These are phyloP conservation scores for Tauraco erythrolophus DNA, from an alignment of 2,113 vertebrate genomes.

Conservation along the genomic window DNA sequence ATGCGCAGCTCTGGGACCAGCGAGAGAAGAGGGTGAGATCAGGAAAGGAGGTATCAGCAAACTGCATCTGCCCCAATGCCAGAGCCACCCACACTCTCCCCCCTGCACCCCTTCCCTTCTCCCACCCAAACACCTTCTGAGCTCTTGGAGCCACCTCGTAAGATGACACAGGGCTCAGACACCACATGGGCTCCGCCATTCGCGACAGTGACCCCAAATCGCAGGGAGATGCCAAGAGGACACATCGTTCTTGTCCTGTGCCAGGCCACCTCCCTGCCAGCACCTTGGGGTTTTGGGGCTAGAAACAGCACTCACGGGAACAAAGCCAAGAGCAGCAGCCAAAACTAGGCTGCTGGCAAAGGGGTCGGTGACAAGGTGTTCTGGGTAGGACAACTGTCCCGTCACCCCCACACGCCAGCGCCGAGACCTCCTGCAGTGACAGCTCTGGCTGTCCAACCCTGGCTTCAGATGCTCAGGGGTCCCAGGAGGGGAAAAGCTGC, in stretches of 20 bases:
- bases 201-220: background rate
- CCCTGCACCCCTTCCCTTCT: background rate
- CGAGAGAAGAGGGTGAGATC: background rate
- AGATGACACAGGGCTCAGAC: background rate
- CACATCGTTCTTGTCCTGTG: background rate
- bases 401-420: background rate
- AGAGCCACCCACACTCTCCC: background rate
- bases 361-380: background rate
- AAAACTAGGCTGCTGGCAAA: background rate
- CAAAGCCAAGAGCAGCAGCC: background rate
- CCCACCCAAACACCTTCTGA: background rate
- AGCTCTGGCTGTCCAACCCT: background rate
- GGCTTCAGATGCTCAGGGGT: background rate
- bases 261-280: background rate
- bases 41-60: background rate
- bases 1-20: constrained; percentile 84
- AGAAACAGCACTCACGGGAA: background rate
- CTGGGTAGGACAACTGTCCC: background rate
- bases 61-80: fast-evolving
- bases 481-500: background rate
- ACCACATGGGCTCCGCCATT: fast-evolving
- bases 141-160: background rate
- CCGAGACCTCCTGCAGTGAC: background rate
- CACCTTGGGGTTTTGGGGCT: fast-evolving
- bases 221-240: background rate